Conservation (phyloP, 2,113 vertebrate species). For the Dromas ardeola region DNA sequence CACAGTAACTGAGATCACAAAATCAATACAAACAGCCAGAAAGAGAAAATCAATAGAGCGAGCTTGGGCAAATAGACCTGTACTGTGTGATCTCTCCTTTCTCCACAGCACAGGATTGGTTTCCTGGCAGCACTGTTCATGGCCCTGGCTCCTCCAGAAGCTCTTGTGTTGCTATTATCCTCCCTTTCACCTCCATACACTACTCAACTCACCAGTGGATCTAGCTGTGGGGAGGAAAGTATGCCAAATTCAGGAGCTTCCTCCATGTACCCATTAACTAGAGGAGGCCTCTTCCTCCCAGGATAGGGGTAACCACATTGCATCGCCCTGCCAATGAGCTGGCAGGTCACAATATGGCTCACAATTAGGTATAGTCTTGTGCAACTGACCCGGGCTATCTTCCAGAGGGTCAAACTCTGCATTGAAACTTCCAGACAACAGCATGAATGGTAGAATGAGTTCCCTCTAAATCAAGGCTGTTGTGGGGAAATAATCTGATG, state of each 20-base stretch:
- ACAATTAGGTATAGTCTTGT: background rate
- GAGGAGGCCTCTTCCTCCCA: background rate
- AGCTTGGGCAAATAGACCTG: slow-evolving; percentile 8
- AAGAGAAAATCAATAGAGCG: background rate
- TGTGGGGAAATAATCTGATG: background rate
- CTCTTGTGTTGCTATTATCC: background rate
- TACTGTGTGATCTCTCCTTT: slow-evolving; percentile 21
- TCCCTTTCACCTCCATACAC: background rate
- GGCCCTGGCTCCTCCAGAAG: background rate
- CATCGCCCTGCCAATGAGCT: background rate
- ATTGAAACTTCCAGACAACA: background rate
- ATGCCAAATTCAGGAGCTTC: background rate
- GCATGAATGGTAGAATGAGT: background rate
- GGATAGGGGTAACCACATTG: too few species aligned
- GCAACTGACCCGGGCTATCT: background rate
- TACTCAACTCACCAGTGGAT: background rate
- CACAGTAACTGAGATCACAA: slow-evolving; percentile 20
- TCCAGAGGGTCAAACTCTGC: background rate
- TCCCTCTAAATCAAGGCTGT: background rate
- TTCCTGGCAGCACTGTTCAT: background rate
- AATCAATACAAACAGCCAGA: slow-evolving; percentile 26
- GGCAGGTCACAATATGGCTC: background rate
- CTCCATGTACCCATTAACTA: background rate
- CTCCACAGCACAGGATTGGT: background rate
- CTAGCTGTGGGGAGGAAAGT: background rate